Conservation (phyloP, 2,113 vertebrate genomes). For the Tricholaema leucomelas region DNA sequence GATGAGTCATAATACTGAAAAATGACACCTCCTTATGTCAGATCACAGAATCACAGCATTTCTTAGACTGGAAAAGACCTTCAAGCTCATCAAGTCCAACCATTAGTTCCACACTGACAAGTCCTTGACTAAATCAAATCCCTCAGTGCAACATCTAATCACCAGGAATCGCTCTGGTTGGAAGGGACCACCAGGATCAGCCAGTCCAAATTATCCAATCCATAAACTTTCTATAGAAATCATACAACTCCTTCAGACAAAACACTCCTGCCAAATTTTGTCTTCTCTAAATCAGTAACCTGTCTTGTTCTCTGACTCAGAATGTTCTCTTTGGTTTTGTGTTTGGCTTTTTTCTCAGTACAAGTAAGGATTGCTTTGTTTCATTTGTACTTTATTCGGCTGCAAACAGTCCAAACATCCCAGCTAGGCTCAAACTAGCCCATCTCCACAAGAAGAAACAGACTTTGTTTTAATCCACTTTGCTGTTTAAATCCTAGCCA, state of each 20-base stretch:
- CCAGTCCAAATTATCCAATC: neutral
- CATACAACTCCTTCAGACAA: neutral
- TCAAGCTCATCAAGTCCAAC: no score
- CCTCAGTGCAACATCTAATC: no score
- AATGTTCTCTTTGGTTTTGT: neutral
- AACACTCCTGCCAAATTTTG: neutral
- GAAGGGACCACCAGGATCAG: no score
- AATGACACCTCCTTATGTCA: neutral
- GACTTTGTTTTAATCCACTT: neutral
- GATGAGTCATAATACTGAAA: neutral
- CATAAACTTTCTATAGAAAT: neutral
- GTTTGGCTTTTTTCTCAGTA: neutral
- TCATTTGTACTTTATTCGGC: neutral
- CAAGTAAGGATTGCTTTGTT: neutral
- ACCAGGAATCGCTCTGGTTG: no score
- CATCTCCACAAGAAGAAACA: neutral
- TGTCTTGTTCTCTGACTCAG: neutral
- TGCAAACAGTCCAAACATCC: no score
- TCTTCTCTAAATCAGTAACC: neutral
- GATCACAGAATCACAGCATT: no score
- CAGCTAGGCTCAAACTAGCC: no score
- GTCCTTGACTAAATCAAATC: no score
- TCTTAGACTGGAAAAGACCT: no score
- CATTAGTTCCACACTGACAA: no score
- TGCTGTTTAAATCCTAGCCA: neutral